Conservation (phyloP, 2,113 vertebrate genomes). For the Micronycteris hirsuta region DNA sequence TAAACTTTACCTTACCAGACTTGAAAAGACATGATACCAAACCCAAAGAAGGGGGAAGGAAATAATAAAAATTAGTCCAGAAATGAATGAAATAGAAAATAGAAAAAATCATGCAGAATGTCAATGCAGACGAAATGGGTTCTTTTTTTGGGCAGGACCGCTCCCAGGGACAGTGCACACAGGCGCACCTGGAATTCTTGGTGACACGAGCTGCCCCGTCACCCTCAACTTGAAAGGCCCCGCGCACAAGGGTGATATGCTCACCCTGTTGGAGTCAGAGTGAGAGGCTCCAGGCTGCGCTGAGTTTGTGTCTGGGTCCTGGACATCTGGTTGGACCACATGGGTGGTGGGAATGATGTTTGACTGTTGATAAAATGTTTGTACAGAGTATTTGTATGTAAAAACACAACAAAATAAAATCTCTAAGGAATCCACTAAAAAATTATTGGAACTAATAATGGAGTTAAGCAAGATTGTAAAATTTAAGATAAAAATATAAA, state of each 20-base stretch:
- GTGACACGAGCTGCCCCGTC: not conserved
- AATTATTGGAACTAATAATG: not conserved
- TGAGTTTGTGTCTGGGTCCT: too few species aligned
- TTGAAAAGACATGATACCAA: not conserved
- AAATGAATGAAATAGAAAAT: not conserved
- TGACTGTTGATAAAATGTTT: not conserved
- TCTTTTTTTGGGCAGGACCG: conserved; percentile 91
- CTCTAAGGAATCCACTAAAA: not conserved
- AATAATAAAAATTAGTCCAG: not conserved
- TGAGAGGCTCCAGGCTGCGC: not conserved
- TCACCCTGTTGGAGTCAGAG: not conserved
- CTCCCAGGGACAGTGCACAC: conserved; percentile 96
- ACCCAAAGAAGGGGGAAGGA: not conserved
- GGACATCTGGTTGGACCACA: too few species aligned
- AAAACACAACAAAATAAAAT: not conserved
- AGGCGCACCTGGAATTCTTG: conserved; percentile 79
- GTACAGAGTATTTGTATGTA: too few species aligned
- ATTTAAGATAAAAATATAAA: not conserved
- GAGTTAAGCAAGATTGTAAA: not conserved
- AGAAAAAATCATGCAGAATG: not conserved
- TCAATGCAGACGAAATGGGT: not conserved
- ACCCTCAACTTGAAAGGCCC: not conserved
- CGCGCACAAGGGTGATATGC: rapidly evolving
- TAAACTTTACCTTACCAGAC: not conserved
- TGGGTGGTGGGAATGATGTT: not conserved